A percentile compares a stretch with the other conserved stretches of the same genome.
Conservation (phyloP, 2,113 vertebrate species). For the Cryptotis parvus region DNA sequence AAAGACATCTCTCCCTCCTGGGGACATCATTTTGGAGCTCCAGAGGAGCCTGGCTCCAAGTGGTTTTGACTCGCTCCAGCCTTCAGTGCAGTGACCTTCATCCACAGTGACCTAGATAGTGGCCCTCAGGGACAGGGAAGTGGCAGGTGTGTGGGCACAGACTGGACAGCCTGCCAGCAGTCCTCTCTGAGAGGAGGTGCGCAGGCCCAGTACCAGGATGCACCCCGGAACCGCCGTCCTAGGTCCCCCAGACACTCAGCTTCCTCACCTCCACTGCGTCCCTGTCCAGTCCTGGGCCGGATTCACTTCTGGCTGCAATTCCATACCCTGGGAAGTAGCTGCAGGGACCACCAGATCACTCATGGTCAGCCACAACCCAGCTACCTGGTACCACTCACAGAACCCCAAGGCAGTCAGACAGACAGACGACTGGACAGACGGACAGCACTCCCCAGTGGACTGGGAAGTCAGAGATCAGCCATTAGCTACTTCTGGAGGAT, state of each 20-base stretch:
- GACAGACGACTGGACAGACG: not conserved
- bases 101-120: conserved; percentile 9
- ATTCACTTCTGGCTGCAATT: not conserved
- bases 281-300: conserved; percentile 27
- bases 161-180: conserved; percentile 37
- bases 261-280: conserved; percentile 21
- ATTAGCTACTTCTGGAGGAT: no score
- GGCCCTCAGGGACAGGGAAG: not conserved
- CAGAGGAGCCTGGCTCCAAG: not conserved
- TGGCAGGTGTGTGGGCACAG: conserved; percentile 37
- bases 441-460: not conserved
- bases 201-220: conserved; percentile 21
- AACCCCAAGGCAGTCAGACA: not conserved
- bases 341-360: conserved; percentile 20
- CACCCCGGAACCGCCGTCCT: not conserved
- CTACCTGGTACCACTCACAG: not conserved
- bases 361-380: not conserved
- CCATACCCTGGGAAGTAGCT: conserved; percentile 41
- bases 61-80: not conserved
- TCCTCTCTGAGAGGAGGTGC: not conserved
- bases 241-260: not conserved
- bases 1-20: not conserved
- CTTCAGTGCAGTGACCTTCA: conserved; percentile 45
- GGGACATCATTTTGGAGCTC: not conserved
- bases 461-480: no score